Base-by-base conservation (phyloP, 2,888 invertebrate genomes). In the Oasisia sp. region DNA sequence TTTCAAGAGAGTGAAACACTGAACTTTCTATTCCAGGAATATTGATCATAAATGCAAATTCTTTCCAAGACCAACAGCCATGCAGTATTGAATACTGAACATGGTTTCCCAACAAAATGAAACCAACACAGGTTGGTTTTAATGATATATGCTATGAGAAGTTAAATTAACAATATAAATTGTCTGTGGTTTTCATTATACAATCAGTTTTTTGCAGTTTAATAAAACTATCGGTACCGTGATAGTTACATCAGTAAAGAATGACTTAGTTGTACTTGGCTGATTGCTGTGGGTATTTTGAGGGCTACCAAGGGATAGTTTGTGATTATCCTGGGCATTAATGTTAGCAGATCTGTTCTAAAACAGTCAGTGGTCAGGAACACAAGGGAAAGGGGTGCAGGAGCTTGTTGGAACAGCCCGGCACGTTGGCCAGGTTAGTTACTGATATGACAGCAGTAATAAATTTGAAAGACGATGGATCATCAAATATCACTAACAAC, bases 401-500 rank as follows among this genome's bases (percentile, higher is more conserved):
- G 27, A n/a, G 74, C 27, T 74, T 74, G 74, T 74, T 74, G 74
- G 74, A 74, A 74, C 74, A 74, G 74, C 74, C 27, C 27, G 74
- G n/a, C 27, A 19, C 27, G 74, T 74, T 74, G 7, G 74, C 74
- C 74, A 74, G 74, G 19, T 74, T 74, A 74, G n/a, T 74, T 74
- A 74, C 74, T 74, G 27, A 74, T n/a, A 74, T 74, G 74, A 74
- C 74, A 74, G 74, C 74, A 74, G 74, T 74, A 74, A 74, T 74
- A 74, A 74, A 74, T 74, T 19, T 14, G 74, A 74, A 74, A 74
- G 74, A 74, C n/a, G 74, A 74, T 74, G 74, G n/a, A 19, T 74
- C 74, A 74, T 74, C 74, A 74, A 74, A 74, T 74, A 74, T 74
- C 74, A 74, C 74, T 74, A 74, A 74, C 74, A 74, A 74, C 74